Base-by-base conservation (phyloP, 1,140 invertebrate species). In the Gonioctena quinquepunctata region DNA sequence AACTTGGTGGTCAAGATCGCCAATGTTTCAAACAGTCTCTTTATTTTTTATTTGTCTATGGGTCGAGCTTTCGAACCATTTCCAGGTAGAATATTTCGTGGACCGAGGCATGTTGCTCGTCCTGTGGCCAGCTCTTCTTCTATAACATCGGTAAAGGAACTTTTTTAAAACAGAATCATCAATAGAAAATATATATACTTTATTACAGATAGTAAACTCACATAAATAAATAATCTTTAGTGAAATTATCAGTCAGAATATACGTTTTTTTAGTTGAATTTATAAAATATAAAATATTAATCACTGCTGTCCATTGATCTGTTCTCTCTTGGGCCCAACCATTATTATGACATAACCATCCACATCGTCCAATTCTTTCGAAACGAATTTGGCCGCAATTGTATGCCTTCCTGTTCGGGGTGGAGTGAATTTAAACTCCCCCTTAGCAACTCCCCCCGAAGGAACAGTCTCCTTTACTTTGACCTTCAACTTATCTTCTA, bases 281-380 rank as follows among this genome's bases (percentile, higher is more conserved):
- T n/a, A n/a, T n/a, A n/a, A n/a, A n/a, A n/a, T n/a, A n/a, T n/a
- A n/a, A n/a, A n/a, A n/a, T n/a, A n/a, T n/a, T n/a, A 42, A 42
- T n/a, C 4, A 42, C 33, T 42, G 8, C 8, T 42, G 33, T 4
- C 33, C 33, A 42, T 42, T 42, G 11, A 42, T 13, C 33, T 42
- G 33, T 42, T 42, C 33, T 42, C 74, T 73, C 21, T 81, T 77
- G 1, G 83, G 82, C 69, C 84, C 82, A 27, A 88, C 86, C 79
- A 86, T 86, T 56, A 88, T 89, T 54, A 89, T 88, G 13, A 89
- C 77, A 82, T 91, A 94, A 6, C 94, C 94, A 78, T 95, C 93
- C 1, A 95, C 92, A 79, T 95, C 94, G 48, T 90, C 88, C 50
- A 96, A 84, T 81, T 96, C 92, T 69, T 90, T 92, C 3, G 91